Base-by-base conservation (phyloP, 2,113 vertebrate species). In the Antigone vipio region DNA sequence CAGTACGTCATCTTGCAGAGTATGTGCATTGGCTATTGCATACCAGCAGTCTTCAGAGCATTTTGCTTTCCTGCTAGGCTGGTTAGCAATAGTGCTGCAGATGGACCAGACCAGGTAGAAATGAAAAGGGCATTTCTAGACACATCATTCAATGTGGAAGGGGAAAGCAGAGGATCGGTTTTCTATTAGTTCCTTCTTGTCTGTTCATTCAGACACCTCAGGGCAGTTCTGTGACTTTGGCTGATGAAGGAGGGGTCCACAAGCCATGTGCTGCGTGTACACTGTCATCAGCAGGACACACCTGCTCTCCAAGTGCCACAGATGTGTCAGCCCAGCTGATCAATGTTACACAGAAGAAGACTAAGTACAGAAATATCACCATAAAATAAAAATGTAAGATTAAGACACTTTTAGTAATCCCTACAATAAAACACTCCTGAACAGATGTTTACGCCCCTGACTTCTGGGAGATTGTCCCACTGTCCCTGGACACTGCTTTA, bases 391-490 rank as follows among this genome's bases (percentile, higher is more conserved):
- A n/a, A 22, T 3, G 17, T 56, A 80, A 80, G 1, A 87, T 38
- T 50, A 82, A 50, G 42, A 83, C 11, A 52, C 24, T 45, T 86
- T 30, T 12, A 55, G n/a, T 75, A 89, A 60, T 63, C 23, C 11
- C 38, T 89, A 35, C 49, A 96, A 93, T 94, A 96, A 96, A 94
- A 5, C 9, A 82, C 4, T 45, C 27, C 52, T 79, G 38, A 89
- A 62, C 13, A 66, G 17, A 47, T 67, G 69, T 44, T 63, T 9
- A 9, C 0, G 1, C 12, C 21, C 30, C 30, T 71, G 27, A 38
- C n/a, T 84, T 80, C 45, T 67, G 42, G 63, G 17, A 91, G 2
- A 24, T 5, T 29, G 34, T 29, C n/a, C 17, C 49, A 73, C 53
- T 64, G 34, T 72, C 49, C 15, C 47, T 11, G 6, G 9, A 53